Percentiles rank a stretch among this genome's conserved stretches.
Evolutionary conservation across 2,113 vertebrate genomes (phyloP).

Genomic region (Cavia aperea): DNA sequence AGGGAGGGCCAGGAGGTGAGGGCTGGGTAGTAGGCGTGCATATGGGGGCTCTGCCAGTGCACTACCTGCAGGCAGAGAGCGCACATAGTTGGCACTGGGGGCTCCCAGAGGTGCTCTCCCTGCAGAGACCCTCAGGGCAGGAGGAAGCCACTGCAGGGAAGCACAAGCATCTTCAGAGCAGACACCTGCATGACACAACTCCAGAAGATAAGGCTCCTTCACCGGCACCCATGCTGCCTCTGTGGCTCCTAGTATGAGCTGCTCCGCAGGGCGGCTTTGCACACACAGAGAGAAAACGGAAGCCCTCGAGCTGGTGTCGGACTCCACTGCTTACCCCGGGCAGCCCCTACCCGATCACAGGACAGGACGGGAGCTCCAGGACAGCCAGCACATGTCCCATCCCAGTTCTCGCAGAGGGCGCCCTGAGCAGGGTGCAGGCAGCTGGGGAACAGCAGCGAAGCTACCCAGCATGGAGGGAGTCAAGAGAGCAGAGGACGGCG

Average conservation of each 20-base stretch:
- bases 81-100: neutral
- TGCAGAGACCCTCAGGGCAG: neutral
- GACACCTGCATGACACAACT: neutral
- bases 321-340: neutral
- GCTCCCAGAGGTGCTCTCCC: neutral
- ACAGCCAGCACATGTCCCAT: neutral
- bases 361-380: neutral
- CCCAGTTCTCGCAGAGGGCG: neutral
- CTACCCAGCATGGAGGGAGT: neutral
- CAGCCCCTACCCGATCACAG: neutral
- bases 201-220: neutral
- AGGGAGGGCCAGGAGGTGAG: conserved; percentile 96
- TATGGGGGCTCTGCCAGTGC: conserved; percentile 98
- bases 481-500: neutral
- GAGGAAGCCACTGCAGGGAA: neutral
- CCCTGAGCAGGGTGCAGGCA: neutral
- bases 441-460: neutral
- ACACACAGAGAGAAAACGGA: neutral
- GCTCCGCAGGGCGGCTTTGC: neutral
- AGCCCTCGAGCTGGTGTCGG: neutral
- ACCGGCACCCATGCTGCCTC: neutral
- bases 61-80: conserved; percentile 81
- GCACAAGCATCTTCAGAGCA: neutral
- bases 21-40: conserved; percentile 96
- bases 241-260: neutral